Conservation (phyloP, 2,113 vertebrate species). For the Colius striatus region DNA sequence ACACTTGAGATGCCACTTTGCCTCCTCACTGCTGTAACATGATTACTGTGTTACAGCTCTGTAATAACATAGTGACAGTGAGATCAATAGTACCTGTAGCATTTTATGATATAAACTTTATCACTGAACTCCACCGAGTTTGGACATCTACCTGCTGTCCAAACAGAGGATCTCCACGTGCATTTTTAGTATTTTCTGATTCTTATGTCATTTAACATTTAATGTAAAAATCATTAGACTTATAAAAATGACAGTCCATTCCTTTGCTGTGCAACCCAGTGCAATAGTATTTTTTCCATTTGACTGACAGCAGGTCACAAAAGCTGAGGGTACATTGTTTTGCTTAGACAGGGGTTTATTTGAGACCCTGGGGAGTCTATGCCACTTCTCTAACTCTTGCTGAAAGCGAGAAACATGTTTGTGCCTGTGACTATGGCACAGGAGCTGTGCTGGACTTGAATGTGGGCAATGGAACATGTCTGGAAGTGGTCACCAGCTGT, state of each 20-base stretch:
- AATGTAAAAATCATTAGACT: neutral
- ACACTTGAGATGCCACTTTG: neutral
- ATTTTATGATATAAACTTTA: neutral
- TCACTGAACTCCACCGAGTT: neutral
- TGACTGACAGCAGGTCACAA: neutral
- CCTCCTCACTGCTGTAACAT: neutral
- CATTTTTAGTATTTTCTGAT: constrained; percentile 8
- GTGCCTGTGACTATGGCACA: neutral
- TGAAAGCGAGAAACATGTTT: neutral
- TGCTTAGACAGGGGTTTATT: neutral
- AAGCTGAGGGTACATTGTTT: neutral
- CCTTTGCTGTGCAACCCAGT: neutral
- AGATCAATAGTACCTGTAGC: neutral
- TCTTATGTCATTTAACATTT: constrained; percentile 11
- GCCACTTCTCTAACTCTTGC: neutral
- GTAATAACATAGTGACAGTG: neutral
- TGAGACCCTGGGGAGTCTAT: neutral
- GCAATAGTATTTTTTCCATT: neutral
- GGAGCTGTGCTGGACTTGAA: neutral
- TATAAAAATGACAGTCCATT: neutral
- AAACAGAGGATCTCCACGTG: neutral
- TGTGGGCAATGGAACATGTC: fast-evolving
- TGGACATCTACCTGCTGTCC: neutral
- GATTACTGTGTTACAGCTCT: neutral
- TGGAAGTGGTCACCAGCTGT: neutral